These are phyloP conservation scores for Crossocerus cetratus DNA, from an alignment of 2,888 invertebrate genomes.

Conservation along the genomic window DNA sequence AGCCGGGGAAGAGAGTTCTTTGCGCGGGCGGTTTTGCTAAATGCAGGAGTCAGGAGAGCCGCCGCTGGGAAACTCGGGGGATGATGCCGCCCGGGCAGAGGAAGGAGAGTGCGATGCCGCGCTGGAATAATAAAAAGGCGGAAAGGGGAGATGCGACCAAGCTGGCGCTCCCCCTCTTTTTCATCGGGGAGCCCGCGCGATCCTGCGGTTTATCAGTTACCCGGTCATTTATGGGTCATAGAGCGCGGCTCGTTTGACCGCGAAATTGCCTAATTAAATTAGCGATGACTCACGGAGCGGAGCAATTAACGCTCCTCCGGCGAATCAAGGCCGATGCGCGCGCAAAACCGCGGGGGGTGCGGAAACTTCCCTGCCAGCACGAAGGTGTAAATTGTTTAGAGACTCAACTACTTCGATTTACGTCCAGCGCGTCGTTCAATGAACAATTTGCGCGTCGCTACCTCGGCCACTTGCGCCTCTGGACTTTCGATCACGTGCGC, in stretches of 20 bases:
- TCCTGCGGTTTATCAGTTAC: conserved; percentile 29
- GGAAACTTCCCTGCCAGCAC: background rate
- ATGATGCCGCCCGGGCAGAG: background rate
- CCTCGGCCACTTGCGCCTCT: too few relatives aligned
- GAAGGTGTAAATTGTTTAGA: conserved; percentile 9
- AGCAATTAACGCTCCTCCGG: conserved; percentile 40
- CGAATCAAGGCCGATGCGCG: background rate
- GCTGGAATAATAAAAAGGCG: background rate
- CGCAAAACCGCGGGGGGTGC: background rate
- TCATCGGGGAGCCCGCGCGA: conserved; percentile 20
- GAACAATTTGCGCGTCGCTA: too few relatives aligned
- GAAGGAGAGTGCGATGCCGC: too few relatives aligned
- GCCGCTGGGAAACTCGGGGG: conserved; percentile 21
- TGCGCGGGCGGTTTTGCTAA: conserved; percentile 47
- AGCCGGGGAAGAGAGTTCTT: conserved; percentile 41
- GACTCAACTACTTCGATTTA: too few relatives aligned
- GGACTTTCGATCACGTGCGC: too few relatives aligned
- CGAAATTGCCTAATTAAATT: conserved; percentile 57
- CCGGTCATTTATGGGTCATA: conserved; percentile 37
- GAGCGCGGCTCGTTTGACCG: conserved; percentile 49
- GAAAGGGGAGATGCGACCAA: conserved; percentile 12
- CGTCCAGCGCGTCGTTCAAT: too few relatives aligned
- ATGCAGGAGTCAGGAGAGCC: conserved; percentile 37
- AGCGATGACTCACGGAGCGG: conserved; percentile 49
- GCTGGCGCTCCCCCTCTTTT: conserved; percentile 6